A percentile compares a stretch with the other conserved stretches of the same genome.
Evolutionary conservation across 2,113 vertebrate genomes (phyloP).

Genomic region (Columba livia): DNA sequence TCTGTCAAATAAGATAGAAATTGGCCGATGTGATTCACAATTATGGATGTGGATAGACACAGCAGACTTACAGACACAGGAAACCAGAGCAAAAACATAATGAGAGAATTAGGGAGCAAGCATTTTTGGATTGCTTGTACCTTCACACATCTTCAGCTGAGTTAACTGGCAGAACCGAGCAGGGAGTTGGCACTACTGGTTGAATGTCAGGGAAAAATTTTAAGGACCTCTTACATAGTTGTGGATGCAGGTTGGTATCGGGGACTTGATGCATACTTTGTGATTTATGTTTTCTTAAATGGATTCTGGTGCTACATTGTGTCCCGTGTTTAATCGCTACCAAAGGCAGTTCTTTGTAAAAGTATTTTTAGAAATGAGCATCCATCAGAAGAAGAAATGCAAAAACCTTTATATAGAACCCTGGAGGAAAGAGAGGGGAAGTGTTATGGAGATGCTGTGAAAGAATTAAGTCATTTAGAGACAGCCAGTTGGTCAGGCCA

Average conservation of each 20-base stretch:
- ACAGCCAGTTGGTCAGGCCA: background rate
- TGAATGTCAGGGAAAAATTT: background rate
- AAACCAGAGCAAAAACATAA: background rate
- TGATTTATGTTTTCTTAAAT: background rate
- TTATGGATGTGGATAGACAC: background rate
- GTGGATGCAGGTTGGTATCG: background rate
- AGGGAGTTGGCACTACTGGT: background rate
- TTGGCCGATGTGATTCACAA: background rate
- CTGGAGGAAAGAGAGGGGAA: background rate
- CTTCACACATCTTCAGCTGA: background rate
- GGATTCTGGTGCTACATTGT: background rate
- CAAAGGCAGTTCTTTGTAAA: background rate
- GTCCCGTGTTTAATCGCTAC: conserved; percentile 2
- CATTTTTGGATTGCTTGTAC: background rate
- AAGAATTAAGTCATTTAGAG: background rate
- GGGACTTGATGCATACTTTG: background rate
- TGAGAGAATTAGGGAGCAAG: background rate
- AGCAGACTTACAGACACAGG: background rate
- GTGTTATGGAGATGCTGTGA: background rate
- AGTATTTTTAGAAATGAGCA: conserved; percentile 13
- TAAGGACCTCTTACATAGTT: background rate
- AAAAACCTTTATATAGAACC: conserved; percentile 6
- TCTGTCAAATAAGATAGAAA: background rate
- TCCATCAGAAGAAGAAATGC: conserved; percentile 2
- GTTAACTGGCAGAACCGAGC: background rate